Evolutionary conservation across 2,888 invertebrate species (phyloP), one percentile per base, ranked within the genome.

Genomic region (Synanthedon formicaeformis): DNA sequence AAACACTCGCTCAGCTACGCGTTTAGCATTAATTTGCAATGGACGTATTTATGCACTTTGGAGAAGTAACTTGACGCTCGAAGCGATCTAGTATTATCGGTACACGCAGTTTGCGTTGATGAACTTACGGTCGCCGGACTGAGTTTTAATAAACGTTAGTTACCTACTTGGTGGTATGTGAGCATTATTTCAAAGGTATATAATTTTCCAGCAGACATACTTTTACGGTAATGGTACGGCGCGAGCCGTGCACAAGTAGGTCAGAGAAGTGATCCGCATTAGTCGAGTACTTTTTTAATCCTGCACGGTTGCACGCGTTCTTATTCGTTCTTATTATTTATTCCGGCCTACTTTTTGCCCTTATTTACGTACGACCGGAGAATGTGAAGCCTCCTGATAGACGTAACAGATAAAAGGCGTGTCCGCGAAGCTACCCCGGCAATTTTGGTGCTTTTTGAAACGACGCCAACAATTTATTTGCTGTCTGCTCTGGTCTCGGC

Each of bases 341-440:
- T 75, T 71, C 70, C 56, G 60, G 57, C 56, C 56, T 65, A 66
- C 65, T 71, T 75, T 73, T 73, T 75, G 67, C 65, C 66, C 64
- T 76, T 78, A 78, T 79, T 79, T 79, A 77, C 72, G 70, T 73
- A 66, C 66, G 67, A 69, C 61, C 65, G 59, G 65, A 65, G 69
- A 67, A 73, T 68, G 67, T 69, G 66, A 71, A 73, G 65, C 64
- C 66, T 64, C 61, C 59, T 79, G 77, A 80, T 81, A 80, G 78
- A 79, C 81, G 76, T 78, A 71, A 86, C 86, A 86, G 81, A 81
- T 81, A 83, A 86, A 86, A 83, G 84, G 85, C 85, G 85, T 78
- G 75, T 71, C 81, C 70, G 70, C 65, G 71, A 64, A 73, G 69
- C 69, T 69, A 72, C 75, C 72, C 73, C 67, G 70, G 71, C 76